phyloP scores from a whole-genome alignment of 2,888 invertebrate species.

The Metellina segmentata region DNA sequence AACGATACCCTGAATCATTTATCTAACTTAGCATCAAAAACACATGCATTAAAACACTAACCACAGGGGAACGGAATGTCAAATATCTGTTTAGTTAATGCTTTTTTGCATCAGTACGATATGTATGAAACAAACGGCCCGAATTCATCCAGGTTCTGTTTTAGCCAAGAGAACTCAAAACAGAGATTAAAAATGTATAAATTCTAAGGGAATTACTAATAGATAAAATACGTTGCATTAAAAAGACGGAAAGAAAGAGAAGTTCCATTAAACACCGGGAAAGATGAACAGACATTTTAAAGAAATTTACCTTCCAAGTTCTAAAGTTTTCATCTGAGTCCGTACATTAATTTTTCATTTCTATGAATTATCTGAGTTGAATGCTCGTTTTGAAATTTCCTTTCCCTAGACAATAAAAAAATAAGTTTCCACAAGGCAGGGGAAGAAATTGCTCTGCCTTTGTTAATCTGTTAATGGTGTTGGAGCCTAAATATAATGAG shows the following conservation, averaged over 20 bases:
- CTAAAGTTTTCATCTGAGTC: conserved; percentile 6
- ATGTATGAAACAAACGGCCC: background rate
- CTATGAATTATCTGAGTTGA: conserved; percentile 30
- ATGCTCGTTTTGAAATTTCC: conserved; percentile 36
- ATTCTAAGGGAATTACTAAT: background rate
- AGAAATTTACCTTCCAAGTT: conserved; percentile 23
- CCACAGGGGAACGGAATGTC: background rate
- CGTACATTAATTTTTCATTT: conserved; percentile 40
- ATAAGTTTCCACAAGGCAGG: conserved; percentile 9
- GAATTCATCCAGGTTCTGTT: background rate
- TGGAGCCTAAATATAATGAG: conserved; percentile 46
- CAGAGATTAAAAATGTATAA: background rate
- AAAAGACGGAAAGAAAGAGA: background rate
- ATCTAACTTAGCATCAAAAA: background rate
- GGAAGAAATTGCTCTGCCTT: conserved; percentile 38
- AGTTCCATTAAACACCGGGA: conserved; percentile 19
- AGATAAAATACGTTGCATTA: background rate
- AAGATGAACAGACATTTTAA: conserved; percentile 32
- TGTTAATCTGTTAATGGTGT: conserved; percentile 44
- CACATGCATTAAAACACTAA: background rate
- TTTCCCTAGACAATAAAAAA: background rate
- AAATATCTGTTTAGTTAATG: background rate
- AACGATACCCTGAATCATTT: background rate
- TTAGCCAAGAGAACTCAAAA: background rate
- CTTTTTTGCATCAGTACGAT: background rate